Conservation (phyloP, 2,888 invertebrate genomes). For the Dysmachus trigonus region DNA sequence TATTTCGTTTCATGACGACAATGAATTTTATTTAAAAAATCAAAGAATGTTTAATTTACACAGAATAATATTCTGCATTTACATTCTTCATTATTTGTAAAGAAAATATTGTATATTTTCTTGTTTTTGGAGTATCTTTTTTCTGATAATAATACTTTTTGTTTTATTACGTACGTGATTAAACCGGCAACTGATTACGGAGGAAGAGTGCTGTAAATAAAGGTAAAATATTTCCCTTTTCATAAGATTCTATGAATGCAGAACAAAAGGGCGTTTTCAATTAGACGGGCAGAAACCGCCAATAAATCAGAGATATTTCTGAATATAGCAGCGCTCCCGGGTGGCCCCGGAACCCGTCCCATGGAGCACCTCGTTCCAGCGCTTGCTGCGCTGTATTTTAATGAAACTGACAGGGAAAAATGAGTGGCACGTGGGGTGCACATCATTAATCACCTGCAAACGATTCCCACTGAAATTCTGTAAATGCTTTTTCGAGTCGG, state of each 20-base stretch:
- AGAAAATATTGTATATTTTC: no score
- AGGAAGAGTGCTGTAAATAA: background rate
- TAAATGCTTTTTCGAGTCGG: background rate
- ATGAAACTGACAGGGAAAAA: background rate
- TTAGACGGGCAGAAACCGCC: background rate
- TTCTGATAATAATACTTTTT: background rate
- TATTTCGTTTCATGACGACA: no score
- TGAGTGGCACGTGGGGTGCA: background rate
- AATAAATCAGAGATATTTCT: background rate
- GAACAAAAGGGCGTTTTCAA: background rate
- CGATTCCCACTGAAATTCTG: background rate
- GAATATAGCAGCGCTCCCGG: background rate
- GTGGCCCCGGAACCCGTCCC: background rate
- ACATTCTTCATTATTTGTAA: no score
- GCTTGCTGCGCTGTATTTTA: background rate
- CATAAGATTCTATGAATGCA: background rate
- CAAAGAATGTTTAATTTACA: no score
- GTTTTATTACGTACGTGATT: no score
- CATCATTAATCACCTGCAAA: background rate
- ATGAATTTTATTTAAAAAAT: no score
- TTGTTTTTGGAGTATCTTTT: background rate
- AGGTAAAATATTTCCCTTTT: background rate
- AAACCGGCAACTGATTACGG: background rate
- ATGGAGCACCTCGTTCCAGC: background rate
- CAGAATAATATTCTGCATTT: no score